phyloP scores from a whole-genome alignment of 2,888 invertebrate genomes.

The Nymphalis urticae region DNA sequence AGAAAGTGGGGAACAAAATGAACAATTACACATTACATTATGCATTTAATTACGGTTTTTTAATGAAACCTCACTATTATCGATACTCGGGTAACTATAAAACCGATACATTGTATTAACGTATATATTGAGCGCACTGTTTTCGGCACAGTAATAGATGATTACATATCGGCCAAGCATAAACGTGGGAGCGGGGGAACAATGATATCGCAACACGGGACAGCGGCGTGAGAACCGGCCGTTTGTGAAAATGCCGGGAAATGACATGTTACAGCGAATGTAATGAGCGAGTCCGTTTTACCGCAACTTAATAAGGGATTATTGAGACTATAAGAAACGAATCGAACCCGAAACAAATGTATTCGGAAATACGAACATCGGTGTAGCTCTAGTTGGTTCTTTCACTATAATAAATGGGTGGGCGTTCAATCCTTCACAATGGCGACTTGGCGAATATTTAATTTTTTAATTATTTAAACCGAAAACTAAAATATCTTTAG shows the following conservation, averaged over 20 bases:
- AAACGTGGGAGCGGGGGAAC: conserved; percentile 41
- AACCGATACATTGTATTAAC: not conserved
- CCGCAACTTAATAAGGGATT: conserved; percentile 14
- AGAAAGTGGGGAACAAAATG: not conserved
- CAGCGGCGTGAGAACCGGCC: conserved; percentile 55
- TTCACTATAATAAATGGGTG: too few relatives aligned
- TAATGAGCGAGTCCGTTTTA: conserved; percentile 26
- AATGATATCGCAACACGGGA: conserved; percentile 42
- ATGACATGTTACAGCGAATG: conserved; percentile 50
- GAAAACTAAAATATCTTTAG: too few relatives aligned
- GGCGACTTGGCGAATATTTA: too few relatives aligned
- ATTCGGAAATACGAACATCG: too few relatives aligned
- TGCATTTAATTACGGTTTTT: too few relatives aligned
- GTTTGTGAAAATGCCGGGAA: conserved; percentile 51
- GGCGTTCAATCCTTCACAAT: too few relatives aligned
- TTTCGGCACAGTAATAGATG: not conserved
- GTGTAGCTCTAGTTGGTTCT: too few relatives aligned
- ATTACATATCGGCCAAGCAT: conserved; percentile 21
- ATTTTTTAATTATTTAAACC: too few relatives aligned
- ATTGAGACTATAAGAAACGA: not conserved
- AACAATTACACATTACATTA: too few relatives aligned
- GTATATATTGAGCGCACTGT: not conserved
- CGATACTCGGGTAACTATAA: too few relatives aligned
- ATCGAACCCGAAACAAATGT: not conserved
- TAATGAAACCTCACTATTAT: too few relatives aligned